Conservation (phyloP, 2,113 vertebrate genomes). For the Zosterops pallidus region DNA sequence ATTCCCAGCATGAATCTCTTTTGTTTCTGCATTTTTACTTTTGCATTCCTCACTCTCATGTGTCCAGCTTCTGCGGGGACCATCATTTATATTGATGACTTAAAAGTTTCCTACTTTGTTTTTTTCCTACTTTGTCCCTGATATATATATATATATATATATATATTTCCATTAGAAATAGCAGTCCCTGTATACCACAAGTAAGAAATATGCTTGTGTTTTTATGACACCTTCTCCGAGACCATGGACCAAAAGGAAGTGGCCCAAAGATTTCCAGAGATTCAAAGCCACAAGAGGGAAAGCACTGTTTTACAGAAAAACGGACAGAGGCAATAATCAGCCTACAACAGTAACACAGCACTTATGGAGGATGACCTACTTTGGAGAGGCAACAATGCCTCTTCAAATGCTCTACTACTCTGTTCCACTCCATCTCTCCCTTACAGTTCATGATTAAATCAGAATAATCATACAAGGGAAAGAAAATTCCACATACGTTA, state of each 20-base stretch:
- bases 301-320: neutral
- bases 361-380: neutral
- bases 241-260: neutral
- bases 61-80: neutral
- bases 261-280: neutral
- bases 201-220: neutral
- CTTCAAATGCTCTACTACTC: neutral
- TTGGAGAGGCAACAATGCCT: neutral
- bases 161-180: neutral
- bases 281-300: neutral
- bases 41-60: neutral
- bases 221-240: neutral
- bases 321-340: neutral
- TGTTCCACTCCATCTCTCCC: neutral
- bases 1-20: neutral
- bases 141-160: neutral
- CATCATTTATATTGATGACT: rapidly evolving
- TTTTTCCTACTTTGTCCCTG: neutral
- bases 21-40: neutral
- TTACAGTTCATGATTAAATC: neutral
- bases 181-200: neutral
- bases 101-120: neutral
- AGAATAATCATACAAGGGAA: neutral
- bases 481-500: neutral
- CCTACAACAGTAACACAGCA: neutral